Base-by-base conservation (phyloP, 2,113 vertebrate species). In the Centropus bengalensis region DNA sequence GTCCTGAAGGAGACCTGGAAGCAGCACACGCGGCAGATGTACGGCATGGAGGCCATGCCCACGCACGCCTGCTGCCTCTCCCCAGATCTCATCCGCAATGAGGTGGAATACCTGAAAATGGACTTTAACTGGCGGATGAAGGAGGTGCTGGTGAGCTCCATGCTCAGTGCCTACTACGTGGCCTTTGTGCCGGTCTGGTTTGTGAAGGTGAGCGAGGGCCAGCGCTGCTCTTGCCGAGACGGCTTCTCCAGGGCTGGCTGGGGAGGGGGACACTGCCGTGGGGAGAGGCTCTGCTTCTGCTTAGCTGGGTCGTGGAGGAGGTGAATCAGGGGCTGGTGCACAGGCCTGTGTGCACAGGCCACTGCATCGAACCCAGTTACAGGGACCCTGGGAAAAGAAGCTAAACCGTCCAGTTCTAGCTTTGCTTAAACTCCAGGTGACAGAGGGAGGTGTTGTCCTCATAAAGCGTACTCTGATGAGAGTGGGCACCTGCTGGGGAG, bases 41-140 rank as follows among this genome's bases (percentile, higher is more conserved):
- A 99, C 1, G 98, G 98, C 74, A 95, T 98, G 51, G 99, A 99
- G 88, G 98, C 98, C 91, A 99, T 99, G 98, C 99, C 99, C 69
- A 99, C 99, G 1, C 99, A 99, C 2, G 99, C 99, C 95, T 99
- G 99, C 98, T 99, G 99, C 97, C 98, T 99, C 38, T 99, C 99
- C 9, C 99, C 99, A 0, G 99, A 99, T 82, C 99, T 99, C 75
- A 99, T 99, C 95, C 99, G 99, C 92, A 99, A 97, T 23, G 99
- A 99, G 96, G 99, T 99, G 91, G 99, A 99, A 59, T 99, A 99
- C 97, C 98, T 99, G 51, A 99, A 99, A 86, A 98, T 99, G 98
- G 99, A 99, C 96, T 99, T 99, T 89, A 99, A 99, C 97, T 99
- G 98, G 98, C 98, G 99, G 94, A 99, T 99, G 98, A 99, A 99